phyloP scores from a whole-genome alignment of 2,888 invertebrate genomes.

The Antitype chi region DNA sequence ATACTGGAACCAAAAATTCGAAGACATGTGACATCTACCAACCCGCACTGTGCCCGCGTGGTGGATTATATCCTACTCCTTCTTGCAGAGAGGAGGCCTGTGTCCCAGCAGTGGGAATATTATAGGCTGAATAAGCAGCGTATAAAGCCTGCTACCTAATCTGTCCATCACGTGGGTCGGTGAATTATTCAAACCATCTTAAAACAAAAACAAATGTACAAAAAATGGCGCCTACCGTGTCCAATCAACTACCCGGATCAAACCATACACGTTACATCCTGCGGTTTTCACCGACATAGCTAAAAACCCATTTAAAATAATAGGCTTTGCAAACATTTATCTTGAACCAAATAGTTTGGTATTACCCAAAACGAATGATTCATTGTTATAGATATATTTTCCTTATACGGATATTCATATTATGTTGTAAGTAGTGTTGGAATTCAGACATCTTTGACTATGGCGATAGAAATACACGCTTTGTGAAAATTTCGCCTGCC shows the following conservation, averaged over 20 bases:
- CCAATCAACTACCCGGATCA: constrained; percentile 21
- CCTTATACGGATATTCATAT: constrained; percentile 26
- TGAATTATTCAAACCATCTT: background rate
- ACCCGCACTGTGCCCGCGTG: too few relatives aligned
- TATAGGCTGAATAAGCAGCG: too few relatives aligned
- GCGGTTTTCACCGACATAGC: constrained; percentile 19
- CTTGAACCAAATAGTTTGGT: constrained; percentile 44
- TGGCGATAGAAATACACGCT: too few relatives aligned
- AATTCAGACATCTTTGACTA: background rate
- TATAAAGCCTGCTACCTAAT: too few relatives aligned
- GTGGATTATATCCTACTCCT: too few relatives aligned
- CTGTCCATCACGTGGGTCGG: background rate
- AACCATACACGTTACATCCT: constrained; percentile 6
- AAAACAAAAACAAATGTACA: background rate
- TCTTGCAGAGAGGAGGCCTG: too few relatives aligned
- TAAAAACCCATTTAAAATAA: constrained; percentile 47
- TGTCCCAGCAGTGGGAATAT: too few relatives aligned
- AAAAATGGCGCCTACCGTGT: background rate
- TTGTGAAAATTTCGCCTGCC: too few relatives aligned
- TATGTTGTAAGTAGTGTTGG: background rate
- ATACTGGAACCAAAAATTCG: too few relatives aligned
- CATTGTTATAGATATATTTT: constrained; percentile 47
- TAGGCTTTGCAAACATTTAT: constrained; percentile 28
- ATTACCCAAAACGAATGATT: constrained; percentile 46
- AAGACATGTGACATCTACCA: too few relatives aligned